Conservation (phyloP, 2,113 vertebrate genomes). For the Aptenodytes patagonicus region DNA sequence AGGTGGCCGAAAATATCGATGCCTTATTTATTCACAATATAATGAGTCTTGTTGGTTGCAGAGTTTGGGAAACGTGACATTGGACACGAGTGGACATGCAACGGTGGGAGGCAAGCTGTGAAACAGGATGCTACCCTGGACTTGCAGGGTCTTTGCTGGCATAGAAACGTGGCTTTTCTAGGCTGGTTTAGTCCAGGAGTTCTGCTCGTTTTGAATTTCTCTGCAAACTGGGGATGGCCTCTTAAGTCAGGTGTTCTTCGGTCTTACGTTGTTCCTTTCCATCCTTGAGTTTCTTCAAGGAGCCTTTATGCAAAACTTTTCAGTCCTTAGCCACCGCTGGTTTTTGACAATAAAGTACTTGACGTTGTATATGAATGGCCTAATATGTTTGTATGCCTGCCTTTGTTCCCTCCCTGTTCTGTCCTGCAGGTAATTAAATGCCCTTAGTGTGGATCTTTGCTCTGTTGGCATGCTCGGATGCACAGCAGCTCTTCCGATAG, state of each 20-base stretch:
- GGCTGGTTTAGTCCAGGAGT: not conserved
- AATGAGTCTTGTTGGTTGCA: not conserved
- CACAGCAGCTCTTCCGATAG: slow-evolving; percentile 72
- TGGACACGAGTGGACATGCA: fast-evolving
- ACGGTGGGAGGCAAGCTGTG: not conserved
- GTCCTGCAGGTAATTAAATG: slow-evolving; percentile 69
- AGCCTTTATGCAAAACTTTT: not conserved
- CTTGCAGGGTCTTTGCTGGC: not conserved
- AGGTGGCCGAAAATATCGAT: not conserved
- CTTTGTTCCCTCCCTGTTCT: not conserved
- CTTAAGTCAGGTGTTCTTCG: not conserved
- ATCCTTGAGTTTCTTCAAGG: not conserved
- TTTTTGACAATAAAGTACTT: not conserved
- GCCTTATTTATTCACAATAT: not conserved
- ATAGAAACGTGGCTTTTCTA: not conserved
- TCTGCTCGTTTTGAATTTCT: not conserved
- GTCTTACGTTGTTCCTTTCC: not conserved
- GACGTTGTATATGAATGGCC: not conserved
- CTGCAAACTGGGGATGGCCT: not conserved
- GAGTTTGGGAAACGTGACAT: not conserved
- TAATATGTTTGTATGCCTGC: not conserved
- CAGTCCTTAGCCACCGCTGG: not conserved
- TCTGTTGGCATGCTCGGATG: slow-evolving; percentile 75
- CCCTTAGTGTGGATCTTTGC: slow-evolving; percentile 37
- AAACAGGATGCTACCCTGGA: not conserved